A percentile compares a stretch with the other conserved stretches of the same genome.
Conservation (phyloP, 2,113 vertebrate species). For the Neofelis nebulosa region DNA sequence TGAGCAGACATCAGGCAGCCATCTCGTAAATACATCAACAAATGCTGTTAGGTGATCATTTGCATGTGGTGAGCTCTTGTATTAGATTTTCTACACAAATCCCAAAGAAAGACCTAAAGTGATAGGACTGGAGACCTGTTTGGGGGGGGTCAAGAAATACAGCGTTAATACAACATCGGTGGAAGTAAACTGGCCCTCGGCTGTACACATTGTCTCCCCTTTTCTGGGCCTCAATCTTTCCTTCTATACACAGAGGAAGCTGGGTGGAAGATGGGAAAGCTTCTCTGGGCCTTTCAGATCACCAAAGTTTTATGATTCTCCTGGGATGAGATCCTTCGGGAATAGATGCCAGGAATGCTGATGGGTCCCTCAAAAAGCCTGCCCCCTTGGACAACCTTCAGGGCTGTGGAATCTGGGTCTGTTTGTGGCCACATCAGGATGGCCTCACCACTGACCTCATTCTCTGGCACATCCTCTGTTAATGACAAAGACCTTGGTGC, state of each 20-base stretch:
- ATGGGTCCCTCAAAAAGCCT: background rate
- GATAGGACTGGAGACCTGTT: background rate
- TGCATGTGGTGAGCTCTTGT: background rate
- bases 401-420: background rate
- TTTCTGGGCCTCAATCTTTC: background rate
- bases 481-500: constrained; percentile 55
- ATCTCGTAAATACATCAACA: background rate
- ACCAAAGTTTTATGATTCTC: background rate
- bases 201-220: background rate
- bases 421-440: constrained; percentile 15
- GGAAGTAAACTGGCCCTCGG: background rate
- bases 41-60: background rate
- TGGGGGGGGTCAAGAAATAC: background rate
- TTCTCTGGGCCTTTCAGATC: background rate
- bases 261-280: background rate
- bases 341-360: background rate
- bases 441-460: constrained; percentile 59
- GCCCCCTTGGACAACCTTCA: constrained; percentile 16
- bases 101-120: background rate
- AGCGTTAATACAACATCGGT: background rate
- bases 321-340: background rate
- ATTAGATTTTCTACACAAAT: constrained; percentile 19
- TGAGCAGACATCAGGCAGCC: background rate
- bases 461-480: background rate
- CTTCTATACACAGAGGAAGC: background rate